Conservation (phyloP, 2,888 invertebrate genomes). For the Eristalis intricaria region DNA sequence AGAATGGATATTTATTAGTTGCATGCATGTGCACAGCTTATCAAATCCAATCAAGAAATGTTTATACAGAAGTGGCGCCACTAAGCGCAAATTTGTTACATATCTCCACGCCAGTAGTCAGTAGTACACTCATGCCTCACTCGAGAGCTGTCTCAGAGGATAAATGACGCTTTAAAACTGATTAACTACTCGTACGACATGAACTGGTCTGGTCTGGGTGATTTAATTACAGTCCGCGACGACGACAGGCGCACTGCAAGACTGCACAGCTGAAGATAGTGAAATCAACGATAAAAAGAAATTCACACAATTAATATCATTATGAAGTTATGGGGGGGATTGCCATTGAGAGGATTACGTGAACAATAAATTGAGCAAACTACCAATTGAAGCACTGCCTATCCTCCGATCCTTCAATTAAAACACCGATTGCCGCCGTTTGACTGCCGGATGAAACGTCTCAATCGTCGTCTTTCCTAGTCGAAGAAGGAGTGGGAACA, state of each 20-base stretch:
- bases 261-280: constrained; percentile 1
- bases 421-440: neutral
- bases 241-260: constrained; percentile 3
- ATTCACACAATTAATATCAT: constrained; percentile 61
- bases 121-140: neutral
- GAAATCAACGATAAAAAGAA: constrained; percentile 28
- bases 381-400: constrained; percentile 41
- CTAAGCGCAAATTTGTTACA: constrained; percentile 29
- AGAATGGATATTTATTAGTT: neutral
- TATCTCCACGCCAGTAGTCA: neutral
- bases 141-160: constrained; percentile 17
- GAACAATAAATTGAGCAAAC: constrained; percentile 49
- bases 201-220: constrained; percentile 26
- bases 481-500: neutral
- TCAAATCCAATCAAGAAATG: constrained; percentile 5
- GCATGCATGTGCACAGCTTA: neutral
- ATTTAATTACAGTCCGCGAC: constrained; percentile 39
- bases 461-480: constrained; percentile 28
- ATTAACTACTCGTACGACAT: constrained; percentile 42
- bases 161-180: constrained; percentile 48
- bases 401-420: constrained; percentile 58
- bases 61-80: constrained; percentile 48
- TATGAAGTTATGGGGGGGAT: constrained; percentile 28
- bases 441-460: constrained; percentile 21
- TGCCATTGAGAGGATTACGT: constrained; percentile 46